phyloP scores from a whole-genome alignment of 2,888 invertebrate genomes.

The Tachina lurida region DNA sequence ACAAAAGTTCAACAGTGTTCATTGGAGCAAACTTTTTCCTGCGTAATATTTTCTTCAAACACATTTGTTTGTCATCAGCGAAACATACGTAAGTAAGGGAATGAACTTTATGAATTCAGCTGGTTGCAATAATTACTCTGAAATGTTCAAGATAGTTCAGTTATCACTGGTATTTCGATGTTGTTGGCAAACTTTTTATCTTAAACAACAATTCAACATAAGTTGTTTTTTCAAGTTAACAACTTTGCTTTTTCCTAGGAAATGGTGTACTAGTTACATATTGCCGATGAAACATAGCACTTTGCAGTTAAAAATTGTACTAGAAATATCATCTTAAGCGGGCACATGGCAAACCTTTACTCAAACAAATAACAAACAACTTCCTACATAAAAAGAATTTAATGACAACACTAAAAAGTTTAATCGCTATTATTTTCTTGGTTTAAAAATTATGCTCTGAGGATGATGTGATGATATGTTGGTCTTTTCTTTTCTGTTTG shows the following conservation, averaged over 20 bases:
- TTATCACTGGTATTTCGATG: too few species aligned
- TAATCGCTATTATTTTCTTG: conserved; percentile 83
- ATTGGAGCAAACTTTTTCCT: too few species aligned
- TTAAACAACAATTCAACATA: not conserved
- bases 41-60: too few species aligned
- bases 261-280: conserved; percentile 27
- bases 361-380: conserved; percentile 27
- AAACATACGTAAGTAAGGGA: too few species aligned
- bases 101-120: too few species aligned
- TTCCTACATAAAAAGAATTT: conserved; percentile 81
- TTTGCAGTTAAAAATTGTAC: conserved; percentile 54
- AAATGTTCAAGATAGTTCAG: too few species aligned
- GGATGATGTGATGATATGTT: conserved; percentile 63
- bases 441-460: conserved; percentile 76
- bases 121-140: too few species aligned
- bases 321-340: conserved; percentile 50
- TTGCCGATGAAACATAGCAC: conserved; percentile 36
- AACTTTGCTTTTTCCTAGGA: not conserved
- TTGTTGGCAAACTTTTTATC: not conserved
- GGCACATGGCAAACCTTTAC: conserved; percentile 21
- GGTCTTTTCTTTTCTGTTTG: not conserved
- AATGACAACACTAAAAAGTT: conserved; percentile 83
- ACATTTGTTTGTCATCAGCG: too few species aligned
- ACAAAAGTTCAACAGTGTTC: too few species aligned
- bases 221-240: not conserved